phyloP scores from a whole-genome alignment of 1,140 invertebrate genomes.

The Hyphantria cunea region DNA sequence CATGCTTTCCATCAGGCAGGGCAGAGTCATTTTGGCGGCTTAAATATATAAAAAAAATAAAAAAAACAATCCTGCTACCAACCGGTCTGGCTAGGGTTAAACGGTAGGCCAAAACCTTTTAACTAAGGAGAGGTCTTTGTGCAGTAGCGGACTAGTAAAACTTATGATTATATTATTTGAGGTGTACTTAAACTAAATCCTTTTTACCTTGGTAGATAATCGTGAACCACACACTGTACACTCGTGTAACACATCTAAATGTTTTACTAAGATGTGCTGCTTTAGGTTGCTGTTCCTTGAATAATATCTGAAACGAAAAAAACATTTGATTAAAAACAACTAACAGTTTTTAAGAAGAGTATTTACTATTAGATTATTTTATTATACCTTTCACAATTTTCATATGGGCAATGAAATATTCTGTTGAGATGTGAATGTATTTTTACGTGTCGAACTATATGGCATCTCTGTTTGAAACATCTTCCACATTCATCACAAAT shows the following conservation, averaged over 20 bases:
- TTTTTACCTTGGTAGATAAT: slow-evolving; percentile 62
- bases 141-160: no score
- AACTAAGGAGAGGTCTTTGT: no score
- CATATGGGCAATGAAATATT: slow-evolving; percentile 68
- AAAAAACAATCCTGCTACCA: no score
- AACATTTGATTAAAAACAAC: not conserved
- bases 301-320: slow-evolving; percentile 52
- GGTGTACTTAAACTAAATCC: no score
- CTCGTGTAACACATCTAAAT: slow-evolving; percentile 55
- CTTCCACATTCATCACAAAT: slow-evolving; percentile 76
- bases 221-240: slow-evolving; percentile 55
- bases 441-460: slow-evolving; percentile 72
- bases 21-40: no score
- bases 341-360: no score
- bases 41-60: no score
- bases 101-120: no score
- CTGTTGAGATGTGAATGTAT: slow-evolving; percentile 51
- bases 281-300: slow-evolving; percentile 69
- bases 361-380: not conserved
- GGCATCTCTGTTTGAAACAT: slow-evolving; percentile 64
- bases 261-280: slow-evolving; percentile 65
- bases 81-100: no score
- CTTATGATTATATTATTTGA: no score
- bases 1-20: no score
- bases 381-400: slow-evolving; percentile 70